A percentile compares a stretch with the other conserved stretches of the same genome.
Evolutionary conservation across 2,797 vertebrate genomes (phyloP).

Genomic region (Macroramphosus scolopax): DNA sequence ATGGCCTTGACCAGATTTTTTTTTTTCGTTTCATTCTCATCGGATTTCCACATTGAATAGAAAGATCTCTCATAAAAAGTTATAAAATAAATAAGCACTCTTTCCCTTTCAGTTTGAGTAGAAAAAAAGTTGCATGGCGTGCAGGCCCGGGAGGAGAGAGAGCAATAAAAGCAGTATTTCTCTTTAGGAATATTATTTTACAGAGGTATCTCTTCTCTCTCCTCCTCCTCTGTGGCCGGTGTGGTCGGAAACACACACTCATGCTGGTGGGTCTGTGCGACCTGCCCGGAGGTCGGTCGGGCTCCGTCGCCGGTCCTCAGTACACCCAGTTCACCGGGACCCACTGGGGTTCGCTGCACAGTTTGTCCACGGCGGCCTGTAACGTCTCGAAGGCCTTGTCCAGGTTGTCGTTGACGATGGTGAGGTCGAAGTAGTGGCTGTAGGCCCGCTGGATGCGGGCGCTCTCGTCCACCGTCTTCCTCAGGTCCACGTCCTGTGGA

Average conservation of each 20-base stretch:
- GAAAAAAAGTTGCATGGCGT: constrained; percentile 85
- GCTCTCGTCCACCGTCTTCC: constrained; percentile 96
- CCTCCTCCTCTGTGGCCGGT: constrained; percentile 42
- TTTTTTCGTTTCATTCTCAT: constrained; percentile 44
- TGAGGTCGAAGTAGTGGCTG: constrained; percentile 96
- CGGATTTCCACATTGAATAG: constrained; percentile 78
- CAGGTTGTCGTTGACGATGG: constrained; percentile 93
- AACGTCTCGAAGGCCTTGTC: constrained; percentile 95
- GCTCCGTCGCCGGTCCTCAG: constrained; percentile 64
- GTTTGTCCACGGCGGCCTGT: constrained; percentile 86
- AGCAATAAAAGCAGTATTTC: constrained; percentile 42
- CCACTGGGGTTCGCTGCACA: constrained; percentile 91
- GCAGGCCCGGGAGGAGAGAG: constrained; percentile 58
- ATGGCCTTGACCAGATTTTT: constrained; percentile 46
- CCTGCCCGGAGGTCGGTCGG: constrained; percentile 18
- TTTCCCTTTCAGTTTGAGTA: constrained; percentile 86
- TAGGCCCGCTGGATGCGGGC: constrained; percentile 92
- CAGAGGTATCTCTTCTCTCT: constrained; percentile 36
- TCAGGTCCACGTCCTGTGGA: constrained; percentile 91
- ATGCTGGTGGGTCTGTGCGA: constrained; percentile 26
- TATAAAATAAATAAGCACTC: constrained; percentile 98
- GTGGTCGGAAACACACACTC: constrained; percentile 41
- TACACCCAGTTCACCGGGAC: constrained; percentile 99
- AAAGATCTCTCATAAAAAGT: constrained; percentile 96
- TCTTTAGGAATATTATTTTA: constrained; percentile 45